Evolutionary conservation across 2,113 vertebrate species (phyloP).

Genomic region (Callocephalon fimbriatum): DNA sequence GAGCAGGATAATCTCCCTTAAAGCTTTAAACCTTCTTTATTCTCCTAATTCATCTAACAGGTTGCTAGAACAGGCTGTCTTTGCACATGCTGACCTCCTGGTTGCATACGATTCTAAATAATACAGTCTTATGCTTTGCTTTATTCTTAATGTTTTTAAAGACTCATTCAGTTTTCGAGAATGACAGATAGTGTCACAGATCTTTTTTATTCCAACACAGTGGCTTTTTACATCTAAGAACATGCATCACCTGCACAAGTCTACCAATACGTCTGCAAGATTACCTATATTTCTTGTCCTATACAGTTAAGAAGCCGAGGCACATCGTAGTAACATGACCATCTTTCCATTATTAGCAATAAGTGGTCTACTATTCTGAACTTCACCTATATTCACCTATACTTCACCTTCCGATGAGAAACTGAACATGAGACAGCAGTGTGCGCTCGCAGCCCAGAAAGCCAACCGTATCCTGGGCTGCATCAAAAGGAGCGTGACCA

Average conservation of each 20-base stretch:
- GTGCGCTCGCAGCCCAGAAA: too few species aligned
- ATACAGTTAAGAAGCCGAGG: not conserved
- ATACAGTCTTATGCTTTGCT: not conserved
- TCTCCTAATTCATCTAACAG: slow-evolving; percentile 74
- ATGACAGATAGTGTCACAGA: not conserved
- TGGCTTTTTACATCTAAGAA: not conserved
- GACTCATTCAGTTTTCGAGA: not conserved
- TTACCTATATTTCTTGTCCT: not conserved
- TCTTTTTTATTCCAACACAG: not conserved
- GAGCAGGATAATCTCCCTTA: slow-evolving; percentile 53
- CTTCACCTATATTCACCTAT: too few species aligned
- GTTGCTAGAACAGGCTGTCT: slow-evolving; percentile 62
- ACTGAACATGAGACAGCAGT: too few species aligned
- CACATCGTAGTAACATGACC: not conserved
- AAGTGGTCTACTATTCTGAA: not conserved
- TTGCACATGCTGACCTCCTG: slow-evolving; percentile 54
- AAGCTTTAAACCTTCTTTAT: slow-evolving; percentile 75
- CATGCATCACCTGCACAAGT: not conserved
- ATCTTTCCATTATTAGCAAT: not conserved
- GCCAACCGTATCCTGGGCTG: too few species aligned
- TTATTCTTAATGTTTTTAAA: slow-evolving; percentile 3
- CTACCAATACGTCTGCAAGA: not conserved
- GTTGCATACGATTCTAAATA: slow-evolving; percentile 12
- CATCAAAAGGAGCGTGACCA: too few species aligned
- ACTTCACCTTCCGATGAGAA: too few species aligned